Evolutionary conservation across 2,797 vertebrate species (phyloP).

Genomic region (Poeciliopsis paucimaculata): DNA sequence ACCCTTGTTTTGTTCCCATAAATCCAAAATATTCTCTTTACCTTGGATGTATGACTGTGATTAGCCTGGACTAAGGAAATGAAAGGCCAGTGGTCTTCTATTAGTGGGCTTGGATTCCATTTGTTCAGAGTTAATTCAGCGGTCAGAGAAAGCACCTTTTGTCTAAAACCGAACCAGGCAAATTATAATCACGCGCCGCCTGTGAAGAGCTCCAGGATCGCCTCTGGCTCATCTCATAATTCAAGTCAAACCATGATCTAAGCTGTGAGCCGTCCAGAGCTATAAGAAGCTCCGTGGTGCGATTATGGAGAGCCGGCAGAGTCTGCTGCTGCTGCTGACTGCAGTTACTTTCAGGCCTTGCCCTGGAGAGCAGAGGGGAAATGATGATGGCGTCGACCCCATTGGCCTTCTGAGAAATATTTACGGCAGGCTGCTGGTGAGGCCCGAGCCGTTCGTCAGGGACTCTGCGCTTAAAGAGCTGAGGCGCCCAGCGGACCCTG

Average conservation of each 20-base stretch:
- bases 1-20: not conserved
- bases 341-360: conserved; percentile 32
- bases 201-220: conserved; percentile 24
- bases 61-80: conserved; percentile 64
- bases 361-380: conserved; percentile 42
- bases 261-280: conserved; percentile 25
- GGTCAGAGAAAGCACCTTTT: conserved; percentile 65
- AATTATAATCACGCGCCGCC: conserved; percentile 72
- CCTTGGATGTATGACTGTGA: conserved; percentile 41
- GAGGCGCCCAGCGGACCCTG: conserved; percentile 21
- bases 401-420: conserved; percentile 65
- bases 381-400: conserved; percentile 52
- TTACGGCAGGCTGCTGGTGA: conserved; percentile 44
- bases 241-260: conserved; percentile 48
- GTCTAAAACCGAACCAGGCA: conserved; percentile 53
- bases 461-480: conserved; percentile 40
- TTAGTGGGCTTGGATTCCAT: conserved; percentile 53
- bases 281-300: conserved; percentile 19
- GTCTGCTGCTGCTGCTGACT: conserved; percentile 67
- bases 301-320: conserved; percentile 62
- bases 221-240: conserved; percentile 16
- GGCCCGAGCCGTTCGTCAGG: conserved; percentile 48
- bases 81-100: conserved; percentile 62
- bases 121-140: conserved; percentile 37
- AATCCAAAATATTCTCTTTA: not conserved